These are phyloP conservation scores for Zaprionus lineosus DNA, from an alignment of 2,888 invertebrate genomes.

Conservation along the genomic window DNA sequence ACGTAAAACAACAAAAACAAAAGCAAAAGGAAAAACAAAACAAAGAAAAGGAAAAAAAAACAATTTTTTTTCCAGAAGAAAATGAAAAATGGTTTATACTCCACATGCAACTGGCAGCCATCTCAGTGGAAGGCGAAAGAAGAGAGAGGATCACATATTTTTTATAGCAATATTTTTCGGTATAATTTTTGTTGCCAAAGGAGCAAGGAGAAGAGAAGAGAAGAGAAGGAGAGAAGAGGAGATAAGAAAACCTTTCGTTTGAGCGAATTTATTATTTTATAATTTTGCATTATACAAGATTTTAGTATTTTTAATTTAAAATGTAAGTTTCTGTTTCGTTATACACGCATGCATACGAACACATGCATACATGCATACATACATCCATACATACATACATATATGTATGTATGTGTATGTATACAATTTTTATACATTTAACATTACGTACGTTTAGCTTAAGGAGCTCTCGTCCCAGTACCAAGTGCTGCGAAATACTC, in stretches of 20 bases:
- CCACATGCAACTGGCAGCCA: conserved; percentile 17
- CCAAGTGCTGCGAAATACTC: conserved; percentile 74
- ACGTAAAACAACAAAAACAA: background rate
- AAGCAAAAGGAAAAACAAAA: conserved; percentile 1
- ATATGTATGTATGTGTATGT: conserved; percentile 29
- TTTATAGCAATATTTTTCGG: conserved; percentile 57
- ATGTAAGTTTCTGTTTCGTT: conserved; percentile 26
- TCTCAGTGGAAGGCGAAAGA: conserved; percentile 30
- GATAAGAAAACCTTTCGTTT: conserved; percentile 65
- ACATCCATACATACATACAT: conserved; percentile 18
- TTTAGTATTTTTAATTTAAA: conserved; percentile 43
- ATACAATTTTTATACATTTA: conserved; percentile 27
- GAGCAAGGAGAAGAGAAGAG: conserved; percentile 2
- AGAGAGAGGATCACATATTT: conserved; percentile 44
- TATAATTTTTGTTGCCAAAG: conserved; percentile 29
- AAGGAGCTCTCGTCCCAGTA: conserved; percentile 52
- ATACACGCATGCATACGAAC: conserved; percentile 22
- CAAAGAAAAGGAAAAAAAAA: background rate
- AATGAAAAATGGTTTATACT: conserved; percentile 1
- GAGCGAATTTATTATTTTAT: conserved; percentile 70
- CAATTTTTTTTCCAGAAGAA: conserved; percentile 3
- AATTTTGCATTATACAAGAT: conserved; percentile 32
- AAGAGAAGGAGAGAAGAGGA: conserved; percentile 11
- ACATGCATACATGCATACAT: conserved; percentile 21
- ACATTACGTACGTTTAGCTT: conserved; percentile 28